Evolutionary conservation across 2,888 invertebrate species (phyloP).

Genomic region (Oxycera nigricornis): DNA sequence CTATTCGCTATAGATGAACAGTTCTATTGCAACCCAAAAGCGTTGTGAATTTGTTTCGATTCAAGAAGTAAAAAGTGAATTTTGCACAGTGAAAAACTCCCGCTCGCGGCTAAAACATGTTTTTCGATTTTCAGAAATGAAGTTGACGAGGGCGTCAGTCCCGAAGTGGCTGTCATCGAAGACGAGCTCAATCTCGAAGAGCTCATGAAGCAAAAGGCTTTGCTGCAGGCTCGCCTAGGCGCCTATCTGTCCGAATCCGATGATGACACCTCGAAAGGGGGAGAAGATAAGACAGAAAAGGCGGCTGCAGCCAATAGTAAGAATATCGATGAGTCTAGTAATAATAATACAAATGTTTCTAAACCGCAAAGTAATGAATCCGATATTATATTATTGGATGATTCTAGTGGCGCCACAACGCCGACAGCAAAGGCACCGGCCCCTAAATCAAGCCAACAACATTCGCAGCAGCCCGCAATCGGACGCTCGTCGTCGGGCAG

Average conservation of each 20-base stretch:
- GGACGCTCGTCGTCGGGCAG: background rate
- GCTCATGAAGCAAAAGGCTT: constrained; percentile 86
- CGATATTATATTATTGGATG: constrained; percentile 71
- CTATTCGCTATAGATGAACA: too few species aligned
- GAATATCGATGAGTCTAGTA: constrained; percentile 48
- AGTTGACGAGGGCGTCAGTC: constrained; percentile 72
- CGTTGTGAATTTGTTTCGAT: too few species aligned
- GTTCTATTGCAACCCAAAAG: too few species aligned
- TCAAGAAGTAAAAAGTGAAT: too few species aligned
- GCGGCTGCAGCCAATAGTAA: constrained; percentile 44
- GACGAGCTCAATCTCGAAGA: constrained; percentile 89
- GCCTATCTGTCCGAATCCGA: constrained; percentile 77
- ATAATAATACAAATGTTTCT: constrained; percentile 59
- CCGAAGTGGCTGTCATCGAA: constrained; percentile 78
- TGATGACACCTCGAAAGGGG: constrained; percentile 62
- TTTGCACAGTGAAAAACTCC: too few species aligned
- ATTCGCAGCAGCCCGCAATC: constrained; percentile 46
- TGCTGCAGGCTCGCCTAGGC: constrained; percentile 78
- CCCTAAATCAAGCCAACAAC: constrained; percentile 45
- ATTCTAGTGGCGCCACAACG: constrained; percentile 68
- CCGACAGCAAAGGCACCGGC: constrained; percentile 51
- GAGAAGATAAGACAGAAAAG: constrained; percentile 49
- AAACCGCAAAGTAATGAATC: constrained; percentile 58
- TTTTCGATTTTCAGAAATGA: constrained; percentile 56
- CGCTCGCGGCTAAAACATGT: too few species aligned